Conservation (phyloP, 2,113 vertebrate species). For the Isurus oxyrinchus region DNA sequence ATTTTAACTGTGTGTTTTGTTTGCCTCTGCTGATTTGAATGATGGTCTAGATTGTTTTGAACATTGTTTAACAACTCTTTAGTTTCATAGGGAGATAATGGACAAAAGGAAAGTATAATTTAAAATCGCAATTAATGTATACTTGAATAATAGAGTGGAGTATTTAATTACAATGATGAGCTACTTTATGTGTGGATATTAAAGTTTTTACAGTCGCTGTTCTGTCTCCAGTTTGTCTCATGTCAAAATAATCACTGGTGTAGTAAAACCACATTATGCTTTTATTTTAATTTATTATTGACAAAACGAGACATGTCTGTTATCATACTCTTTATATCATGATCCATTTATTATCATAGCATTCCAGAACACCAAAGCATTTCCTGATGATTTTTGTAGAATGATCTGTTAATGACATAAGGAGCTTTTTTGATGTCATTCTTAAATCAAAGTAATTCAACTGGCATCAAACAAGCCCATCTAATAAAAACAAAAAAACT, state of each 20-base stretch:
- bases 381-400: neutral
- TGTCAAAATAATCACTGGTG: neutral
- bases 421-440: neutral
- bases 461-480: neutral
- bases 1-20: neutral
- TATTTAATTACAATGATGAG: neutral
- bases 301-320: neutral
- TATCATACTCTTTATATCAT: neutral
- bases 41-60: neutral
- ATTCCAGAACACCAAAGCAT: neutral
- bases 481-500: no score
- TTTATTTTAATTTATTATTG: slow-evolving; percentile 9
- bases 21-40: neutral
- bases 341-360: neutral
- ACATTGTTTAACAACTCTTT: neutral
- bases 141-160: neutral
- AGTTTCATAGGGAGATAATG: neutral
- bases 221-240: neutral
- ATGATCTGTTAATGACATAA: neutral
- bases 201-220: neutral
- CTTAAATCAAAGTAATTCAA: neutral
- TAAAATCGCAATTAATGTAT: neutral
- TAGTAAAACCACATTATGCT: neutral
- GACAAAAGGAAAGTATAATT: neutral
- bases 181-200: neutral